Percentiles rank a stretch among this genome's conserved stretches.
Conservation (phyloP, 2,888 invertebrate species). For the Aleiodes leptofemur region DNA sequence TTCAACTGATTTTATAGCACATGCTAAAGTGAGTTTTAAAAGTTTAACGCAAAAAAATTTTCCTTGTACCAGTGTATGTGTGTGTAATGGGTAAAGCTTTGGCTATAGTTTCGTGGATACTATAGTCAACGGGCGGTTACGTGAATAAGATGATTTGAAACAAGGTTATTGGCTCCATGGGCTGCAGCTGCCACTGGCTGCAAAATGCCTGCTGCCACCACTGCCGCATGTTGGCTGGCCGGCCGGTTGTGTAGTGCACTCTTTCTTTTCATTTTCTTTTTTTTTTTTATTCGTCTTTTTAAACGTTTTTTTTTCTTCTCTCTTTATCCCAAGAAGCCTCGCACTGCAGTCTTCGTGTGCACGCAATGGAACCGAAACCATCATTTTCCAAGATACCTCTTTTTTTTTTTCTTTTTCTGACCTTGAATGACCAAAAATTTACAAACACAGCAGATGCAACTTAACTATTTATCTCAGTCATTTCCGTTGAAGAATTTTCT, state of each 20-base stretch:
- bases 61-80: background rate
- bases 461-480: background rate
- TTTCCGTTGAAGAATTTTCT: too few relatives aligned
- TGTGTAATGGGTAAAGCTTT: conserved; percentile 1
- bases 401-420: conserved; percentile 45
- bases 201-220: conserved; percentile 46
- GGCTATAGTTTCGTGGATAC: conserved; percentile 55
- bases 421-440: conserved; percentile 19
- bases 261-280: conserved; percentile 31
- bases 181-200: conserved; percentile 58
- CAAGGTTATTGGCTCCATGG: conserved; percentile 67
- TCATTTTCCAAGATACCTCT: conserved; percentile 34
- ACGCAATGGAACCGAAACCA: conserved; percentile 36
- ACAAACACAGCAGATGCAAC: background rate
- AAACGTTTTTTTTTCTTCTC: conserved; percentile 50
- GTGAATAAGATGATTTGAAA: conserved; percentile 68
- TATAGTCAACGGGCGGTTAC: conserved; percentile 57
- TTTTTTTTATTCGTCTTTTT: conserved; percentile 17
- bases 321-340: conserved; percentile 41
- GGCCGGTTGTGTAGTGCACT: conserved; percentile 34
- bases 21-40: background rate
- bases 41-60: background rate
- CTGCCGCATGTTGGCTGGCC: conserved; percentile 43
- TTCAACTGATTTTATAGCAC: background rate
- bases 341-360: conserved; percentile 31